Evolutionary conservation across 2,888 invertebrate genomes (phyloP).

Genomic region (Dinocampus coccinellae): DNA sequence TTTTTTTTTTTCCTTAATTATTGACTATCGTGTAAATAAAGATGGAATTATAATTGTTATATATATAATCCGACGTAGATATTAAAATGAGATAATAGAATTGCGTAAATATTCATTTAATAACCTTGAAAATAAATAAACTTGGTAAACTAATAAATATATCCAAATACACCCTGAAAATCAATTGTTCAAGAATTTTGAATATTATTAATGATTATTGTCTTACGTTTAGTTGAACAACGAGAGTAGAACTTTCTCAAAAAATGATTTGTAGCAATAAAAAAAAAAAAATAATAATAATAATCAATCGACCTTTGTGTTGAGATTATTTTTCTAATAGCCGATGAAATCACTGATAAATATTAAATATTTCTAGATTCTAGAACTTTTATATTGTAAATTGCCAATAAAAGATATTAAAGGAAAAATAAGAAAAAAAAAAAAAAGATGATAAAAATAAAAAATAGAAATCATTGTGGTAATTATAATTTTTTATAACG

Average conservation of each 20-base stretch:
- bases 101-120: conserved; percentile 58
- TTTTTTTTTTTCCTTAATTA: neutral
- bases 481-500: neutral
- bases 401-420: neutral
- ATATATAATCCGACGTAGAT: neutral
- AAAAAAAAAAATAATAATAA: no score
- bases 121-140: conserved; percentile 58
- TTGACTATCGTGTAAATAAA: neutral
- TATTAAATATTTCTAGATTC: neutral
- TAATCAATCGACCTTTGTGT: no score
- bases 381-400: neutral
- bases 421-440: no score
- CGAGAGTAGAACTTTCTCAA: neutral
- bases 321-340: neutral
- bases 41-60: neutral
- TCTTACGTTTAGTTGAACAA: neutral
- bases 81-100: conserved; percentile 61
- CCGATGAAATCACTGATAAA: neutral
- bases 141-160: conserved; percentile 29
- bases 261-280: neutral
- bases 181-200: neutral
- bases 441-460: no score
- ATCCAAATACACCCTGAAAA: neutral
- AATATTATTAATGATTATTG: conserved; percentile 7
- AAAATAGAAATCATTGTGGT: neutral